phyloP scores from a whole-genome alignment of 2,113 vertebrate species.

The Oxygymnocypris stewartii region DNA sequence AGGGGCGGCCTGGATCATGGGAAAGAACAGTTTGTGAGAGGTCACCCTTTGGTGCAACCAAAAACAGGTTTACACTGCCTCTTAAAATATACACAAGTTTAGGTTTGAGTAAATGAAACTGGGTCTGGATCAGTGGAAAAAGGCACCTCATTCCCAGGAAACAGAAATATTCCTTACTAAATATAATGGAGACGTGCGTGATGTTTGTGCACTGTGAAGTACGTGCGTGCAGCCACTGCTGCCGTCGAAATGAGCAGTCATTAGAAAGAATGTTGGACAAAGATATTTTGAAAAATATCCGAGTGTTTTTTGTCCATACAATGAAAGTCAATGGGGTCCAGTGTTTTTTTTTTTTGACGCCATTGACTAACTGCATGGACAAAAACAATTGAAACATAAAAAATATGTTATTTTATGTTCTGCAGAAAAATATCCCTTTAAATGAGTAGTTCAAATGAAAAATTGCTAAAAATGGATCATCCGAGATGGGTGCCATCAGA shows the following conservation, averaged over 20 bases:
- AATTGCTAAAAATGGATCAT: no score
- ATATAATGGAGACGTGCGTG: slow-evolving; percentile 6
- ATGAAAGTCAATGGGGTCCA: neutral
- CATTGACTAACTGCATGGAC: neutral
- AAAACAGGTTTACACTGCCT: slow-evolving; percentile 8
- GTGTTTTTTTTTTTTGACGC: no score
- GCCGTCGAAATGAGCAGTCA: neutral
- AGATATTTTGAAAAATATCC: neutral
- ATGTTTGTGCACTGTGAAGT: neutral
- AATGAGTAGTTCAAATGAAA: neutral
- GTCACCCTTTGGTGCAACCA: slow-evolving; percentile 1
- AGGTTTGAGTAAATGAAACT: neutral
- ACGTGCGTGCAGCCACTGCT: neutral
- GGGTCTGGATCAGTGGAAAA: slow-evolving; percentile 9
- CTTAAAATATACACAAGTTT: slow-evolving; percentile 5
- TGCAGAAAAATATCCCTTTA: neutral
- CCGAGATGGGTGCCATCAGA: no score
- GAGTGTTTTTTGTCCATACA: neutral
- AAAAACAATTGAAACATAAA: neutral
- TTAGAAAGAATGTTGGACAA: slow-evolving; percentile 16
- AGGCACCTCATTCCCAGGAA: slow-evolving; percentile 8
- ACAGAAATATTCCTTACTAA: slow-evolving; percentile 23
- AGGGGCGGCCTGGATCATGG: slow-evolving; percentile 11
- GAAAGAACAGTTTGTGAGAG: slow-evolving; percentile 18
- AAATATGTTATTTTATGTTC: neutral